Conservation (phyloP, 2,888 invertebrate genomes). For the Adelognathus sp. region DNA sequence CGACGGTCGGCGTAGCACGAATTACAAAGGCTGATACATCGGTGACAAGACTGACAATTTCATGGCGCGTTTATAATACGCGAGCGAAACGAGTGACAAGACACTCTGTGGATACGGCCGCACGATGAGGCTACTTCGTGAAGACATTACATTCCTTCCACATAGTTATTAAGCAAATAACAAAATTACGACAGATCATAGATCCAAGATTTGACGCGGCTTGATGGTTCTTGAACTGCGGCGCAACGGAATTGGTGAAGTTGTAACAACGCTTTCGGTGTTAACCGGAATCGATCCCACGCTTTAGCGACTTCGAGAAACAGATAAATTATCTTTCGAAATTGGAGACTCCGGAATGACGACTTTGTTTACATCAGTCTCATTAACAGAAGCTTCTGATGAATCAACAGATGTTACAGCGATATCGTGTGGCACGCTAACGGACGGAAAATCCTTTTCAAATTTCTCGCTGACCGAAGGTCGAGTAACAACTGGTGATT, state of each 20-base stretch:
- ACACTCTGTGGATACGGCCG: too few species aligned
- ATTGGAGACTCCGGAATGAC: not conserved
- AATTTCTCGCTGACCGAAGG: not conserved
- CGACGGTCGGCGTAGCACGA: too few species aligned
- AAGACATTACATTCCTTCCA: not conserved
- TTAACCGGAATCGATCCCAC: not conserved
- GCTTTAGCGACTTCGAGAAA: not conserved
- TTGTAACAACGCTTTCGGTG: not conserved
- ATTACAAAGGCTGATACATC: too few species aligned
- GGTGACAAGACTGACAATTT: too few species aligned
- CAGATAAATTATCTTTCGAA: not conserved
- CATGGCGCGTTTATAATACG: too few species aligned
- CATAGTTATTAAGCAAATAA: not conserved
- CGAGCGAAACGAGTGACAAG: too few species aligned
- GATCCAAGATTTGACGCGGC: not conserved
- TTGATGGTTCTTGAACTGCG: not conserved
- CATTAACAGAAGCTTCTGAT: not conserved
- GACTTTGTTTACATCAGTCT: not conserved
- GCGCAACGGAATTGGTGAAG: not conserved
- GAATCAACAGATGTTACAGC: not conserved
- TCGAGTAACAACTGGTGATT: not conserved
- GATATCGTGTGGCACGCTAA: not conserved
- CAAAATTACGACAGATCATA: not conserved
- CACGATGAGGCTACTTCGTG: too few species aligned
- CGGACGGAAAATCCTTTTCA: not conserved